These are phyloP conservation scores for Dryobotodes eremita DNA, from an alignment of 2,888 invertebrate species.

Conservation along the genomic window DNA sequence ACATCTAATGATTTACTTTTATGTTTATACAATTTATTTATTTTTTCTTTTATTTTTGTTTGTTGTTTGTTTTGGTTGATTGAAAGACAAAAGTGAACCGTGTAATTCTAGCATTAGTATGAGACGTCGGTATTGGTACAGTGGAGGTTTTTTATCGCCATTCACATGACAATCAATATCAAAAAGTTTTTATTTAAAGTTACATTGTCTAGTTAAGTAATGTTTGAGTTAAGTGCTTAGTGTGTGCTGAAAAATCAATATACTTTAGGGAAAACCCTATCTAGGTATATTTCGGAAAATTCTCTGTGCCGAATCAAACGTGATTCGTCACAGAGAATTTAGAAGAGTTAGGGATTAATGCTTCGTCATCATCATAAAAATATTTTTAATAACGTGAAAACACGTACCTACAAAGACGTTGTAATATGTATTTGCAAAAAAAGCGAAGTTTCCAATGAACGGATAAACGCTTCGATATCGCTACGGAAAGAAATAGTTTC, in stretches of 20 bases:
- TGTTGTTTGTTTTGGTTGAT: too few species aligned
- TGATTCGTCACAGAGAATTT: neutral
- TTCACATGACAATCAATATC: conserved; percentile 84
- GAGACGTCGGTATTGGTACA: conserved; percentile 68
- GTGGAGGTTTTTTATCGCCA: conserved; percentile 63
- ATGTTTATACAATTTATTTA: too few species aligned
- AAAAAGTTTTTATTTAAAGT: conserved; percentile 67
- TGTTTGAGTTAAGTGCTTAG: conserved; percentile 23
- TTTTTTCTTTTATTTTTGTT: too few species aligned
- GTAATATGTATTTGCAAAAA: neutral
- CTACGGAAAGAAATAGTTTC: neutral
- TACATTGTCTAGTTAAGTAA: conserved; percentile 63
- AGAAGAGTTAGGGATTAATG: too few species aligned
- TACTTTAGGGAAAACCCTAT: neutral
- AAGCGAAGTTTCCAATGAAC: neutral
- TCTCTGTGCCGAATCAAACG: neutral
- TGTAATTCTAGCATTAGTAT: conserved; percentile 62
- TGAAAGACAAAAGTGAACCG: neutral
- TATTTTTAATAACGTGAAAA: neutral
- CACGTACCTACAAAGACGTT: neutral
- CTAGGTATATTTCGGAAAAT: neutral
- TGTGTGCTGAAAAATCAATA: conserved; percentile 11
- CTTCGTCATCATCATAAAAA: neutral
- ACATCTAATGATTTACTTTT: neutral
- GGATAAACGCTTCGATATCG: neutral